These are phyloP conservation scores for Xiphophorus maculatus DNA, from an alignment of 2,113 vertebrate genomes.

Conservation along the genomic window DNA sequence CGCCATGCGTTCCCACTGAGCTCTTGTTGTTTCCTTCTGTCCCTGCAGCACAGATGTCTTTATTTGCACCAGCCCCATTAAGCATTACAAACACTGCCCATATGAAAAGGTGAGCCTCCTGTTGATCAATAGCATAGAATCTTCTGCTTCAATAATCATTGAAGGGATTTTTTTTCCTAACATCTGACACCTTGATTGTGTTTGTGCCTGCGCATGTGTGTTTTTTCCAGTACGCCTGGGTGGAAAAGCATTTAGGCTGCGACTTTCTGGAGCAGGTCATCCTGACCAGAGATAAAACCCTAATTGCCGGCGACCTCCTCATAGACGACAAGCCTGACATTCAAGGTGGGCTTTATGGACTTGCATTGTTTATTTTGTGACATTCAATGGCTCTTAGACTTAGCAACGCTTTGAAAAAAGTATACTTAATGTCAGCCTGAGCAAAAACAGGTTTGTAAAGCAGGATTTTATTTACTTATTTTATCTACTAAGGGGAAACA, in stretches of 20 bases:
- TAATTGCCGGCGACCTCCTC: slow-evolving; percentile 90
- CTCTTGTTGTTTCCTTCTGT: slow-evolving; percentile 33
- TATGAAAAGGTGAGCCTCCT: slow-evolving; percentile 90
- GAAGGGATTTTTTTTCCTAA: slow-evolving; percentile 6
- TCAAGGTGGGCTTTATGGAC: slow-evolving; percentile 73
- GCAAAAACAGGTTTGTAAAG: not conserved
- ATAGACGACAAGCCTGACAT: slow-evolving; percentile 95
- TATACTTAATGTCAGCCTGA: not conserved
- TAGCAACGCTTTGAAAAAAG: too few relatives aligned
- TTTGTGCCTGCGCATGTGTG: not conserved
- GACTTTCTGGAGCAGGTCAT: slow-evolving; percentile 92
- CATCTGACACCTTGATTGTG: slow-evolving; percentile 1
- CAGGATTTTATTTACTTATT: not conserved
- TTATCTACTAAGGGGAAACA: not conserved
- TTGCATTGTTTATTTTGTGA: not conserved
- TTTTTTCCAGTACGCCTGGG: slow-evolving; percentile 89
- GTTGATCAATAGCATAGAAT: slow-evolving; percentile 1
- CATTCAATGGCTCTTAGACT: not conserved
- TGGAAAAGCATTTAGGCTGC: slow-evolving; percentile 90
- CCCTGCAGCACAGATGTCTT: slow-evolving; percentile 92
- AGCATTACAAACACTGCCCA: slow-evolving; percentile 88
- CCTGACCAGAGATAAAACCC: slow-evolving; percentile 93
- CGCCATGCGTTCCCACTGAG: not conserved
- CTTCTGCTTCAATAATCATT: not conserved
- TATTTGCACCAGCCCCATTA: slow-evolving; percentile 96